These are phyloP conservation scores for Probosciger aterrimus DNA, from an alignment of 2,113 vertebrate species.

Conservation along the genomic window DNA sequence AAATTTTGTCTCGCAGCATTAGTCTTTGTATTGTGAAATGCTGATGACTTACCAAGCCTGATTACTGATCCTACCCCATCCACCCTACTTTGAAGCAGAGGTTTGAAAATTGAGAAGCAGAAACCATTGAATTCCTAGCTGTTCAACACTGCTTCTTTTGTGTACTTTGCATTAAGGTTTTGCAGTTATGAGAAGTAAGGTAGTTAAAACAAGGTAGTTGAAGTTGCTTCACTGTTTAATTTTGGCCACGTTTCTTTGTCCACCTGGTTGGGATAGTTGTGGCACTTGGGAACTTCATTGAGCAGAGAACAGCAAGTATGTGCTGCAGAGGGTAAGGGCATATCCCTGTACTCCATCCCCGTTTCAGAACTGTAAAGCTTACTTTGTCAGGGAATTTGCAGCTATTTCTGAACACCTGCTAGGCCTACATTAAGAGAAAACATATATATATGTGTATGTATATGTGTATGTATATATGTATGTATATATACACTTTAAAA, in stretches of 20 bases:
- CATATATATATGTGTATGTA: background rate
- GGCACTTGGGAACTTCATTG: background rate
- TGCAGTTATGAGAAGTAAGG: background rate
- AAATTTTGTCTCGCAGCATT: slow-evolving; percentile 27
- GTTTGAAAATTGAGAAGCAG: background rate
- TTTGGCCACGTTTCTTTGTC: background rate
- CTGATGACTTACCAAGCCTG: background rate
- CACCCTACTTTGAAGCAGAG: background rate
- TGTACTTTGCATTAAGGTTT: background rate
- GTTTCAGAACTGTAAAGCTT: background rate
- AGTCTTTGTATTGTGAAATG: slow-evolving; percentile 37
- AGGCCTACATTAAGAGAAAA: background rate
- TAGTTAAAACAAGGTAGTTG: background rate
- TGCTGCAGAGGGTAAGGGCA: background rate
- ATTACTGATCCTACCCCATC: background rate
- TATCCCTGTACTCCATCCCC: background rate
- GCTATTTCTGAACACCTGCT: background rate
- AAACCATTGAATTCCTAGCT: background rate
- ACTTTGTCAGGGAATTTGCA: background rate
- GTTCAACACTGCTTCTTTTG: background rate
- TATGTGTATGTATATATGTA: background rate
- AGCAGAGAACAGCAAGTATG: background rate
- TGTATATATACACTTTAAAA: background rate
- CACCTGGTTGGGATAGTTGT: background rate
- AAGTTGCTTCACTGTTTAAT: background rate